Evolutionary conservation across 2,113 vertebrate species (phyloP).

Genomic region (Verasper variegatus): DNA sequence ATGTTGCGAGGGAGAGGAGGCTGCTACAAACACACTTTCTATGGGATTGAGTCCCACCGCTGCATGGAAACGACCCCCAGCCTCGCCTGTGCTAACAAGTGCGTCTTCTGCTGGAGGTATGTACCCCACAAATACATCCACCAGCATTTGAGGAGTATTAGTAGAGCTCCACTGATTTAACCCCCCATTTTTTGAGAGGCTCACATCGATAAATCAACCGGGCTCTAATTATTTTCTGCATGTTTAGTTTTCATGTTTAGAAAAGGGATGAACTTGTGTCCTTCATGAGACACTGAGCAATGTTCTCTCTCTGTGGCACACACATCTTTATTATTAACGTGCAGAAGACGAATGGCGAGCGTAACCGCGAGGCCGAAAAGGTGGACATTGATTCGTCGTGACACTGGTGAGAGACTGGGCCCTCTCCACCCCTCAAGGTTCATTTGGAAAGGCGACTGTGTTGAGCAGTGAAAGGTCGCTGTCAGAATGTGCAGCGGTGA

Average conservation of each 20-base stretch:
- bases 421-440: constrained; percentile 9
- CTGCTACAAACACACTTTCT: constrained; percentile 98
- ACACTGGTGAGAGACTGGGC: constrained; percentile 12
- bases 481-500: constrained; percentile 24
- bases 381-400: constrained; percentile 48
- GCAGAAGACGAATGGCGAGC: constrained; percentile 1
- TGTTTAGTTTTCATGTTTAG: too few relatives aligned
- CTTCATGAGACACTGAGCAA: neutral
- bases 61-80: constrained; percentile 98
- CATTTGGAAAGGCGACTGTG: constrained; percentile 33
- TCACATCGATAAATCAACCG: too few relatives aligned
- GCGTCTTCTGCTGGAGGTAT: constrained; percentile 98
- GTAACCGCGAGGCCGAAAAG: constrained; percentile 7
- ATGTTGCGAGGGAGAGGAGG: constrained; percentile 96
- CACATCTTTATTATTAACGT: constrained; percentile 18
- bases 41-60: constrained; percentile 95
- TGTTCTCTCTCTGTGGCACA: neutral
- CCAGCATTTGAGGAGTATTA: neutral
- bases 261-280: neutral
- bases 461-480: constrained; percentile 57
- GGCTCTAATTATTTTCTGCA: too few relatives aligned
- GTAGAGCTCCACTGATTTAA: too few relatives aligned
- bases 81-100: constrained; percentile 96
- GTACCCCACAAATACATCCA: neutral
- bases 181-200: too few relatives aligned